Base-by-base conservation (phyloP, 1,140 invertebrate genomes). In the Habropoda laboriosa region DNA sequence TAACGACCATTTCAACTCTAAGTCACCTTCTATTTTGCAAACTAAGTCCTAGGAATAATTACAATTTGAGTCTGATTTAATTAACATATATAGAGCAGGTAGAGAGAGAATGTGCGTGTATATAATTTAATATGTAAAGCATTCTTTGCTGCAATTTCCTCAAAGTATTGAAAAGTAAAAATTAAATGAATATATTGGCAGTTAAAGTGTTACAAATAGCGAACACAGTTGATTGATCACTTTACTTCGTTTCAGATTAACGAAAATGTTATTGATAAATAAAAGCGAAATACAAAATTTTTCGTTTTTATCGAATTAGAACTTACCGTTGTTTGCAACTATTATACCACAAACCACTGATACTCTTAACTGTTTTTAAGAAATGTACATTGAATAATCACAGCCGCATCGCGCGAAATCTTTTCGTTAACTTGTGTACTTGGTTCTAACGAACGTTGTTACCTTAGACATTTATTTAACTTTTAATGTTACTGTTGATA, bases 1-100 rank as follows among this genome's bases (percentile, higher is more conserved):
- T 81, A 87, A 77, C 81, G 47, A 79, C 57, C 64, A 79, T 80
- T 80, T 84, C 76, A 85, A 87, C 78, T 90, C 88, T 87, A 88
- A 91, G 89, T 90, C 89, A 90, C 85, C 81, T 80, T 87, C 82
- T 86, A 89, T 86, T 73, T 88, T 86, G 77, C 81, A 87, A 87
- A 86, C 81, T 78, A 86, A 90, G 85, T 89, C 81, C 53, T 79
- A 87, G 79, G 1, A 77, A 57, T 87, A 86, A 85, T 71, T 79
- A 16, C 80, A 70, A 67, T 70, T 64, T 57, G 77, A 86, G 83
- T 86, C 75, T 86, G 72, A 86, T 82, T 73, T 57, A 79, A 67
- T 75, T 81, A 85, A 76, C 30, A 47, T 58, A 21, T 79, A 49
- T 82, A 79, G 58, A 45, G n/a, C 53, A 86, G 64, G 42, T 73